Base-by-base conservation (phyloP, 2,888 invertebrate genomes). In the Polydesmus complanatus region DNA sequence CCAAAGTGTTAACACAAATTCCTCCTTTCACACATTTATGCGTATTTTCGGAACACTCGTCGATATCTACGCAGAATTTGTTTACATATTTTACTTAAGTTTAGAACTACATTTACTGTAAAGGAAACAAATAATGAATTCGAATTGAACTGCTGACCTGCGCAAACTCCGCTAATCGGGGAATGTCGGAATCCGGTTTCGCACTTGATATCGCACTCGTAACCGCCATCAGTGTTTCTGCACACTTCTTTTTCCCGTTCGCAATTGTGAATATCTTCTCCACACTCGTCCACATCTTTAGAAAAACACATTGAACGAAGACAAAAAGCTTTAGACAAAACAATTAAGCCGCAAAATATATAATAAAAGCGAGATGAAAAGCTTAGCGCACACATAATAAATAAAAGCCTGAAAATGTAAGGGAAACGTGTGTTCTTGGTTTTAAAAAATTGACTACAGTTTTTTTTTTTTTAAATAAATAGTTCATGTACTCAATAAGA, bases 101-200 rank as follows among this genome's bases (percentile, higher is more conserved):
- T 73, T 71, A 22, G 67, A 64, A 5, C 68, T 66, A 64, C 71
- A 73, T 61, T 67, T 67, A 51, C 14, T 26, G 23, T 56, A 48
- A 25, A 70, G 3, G 14, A 54, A 54, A 11, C 5, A 5, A n/a
- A n/a, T 50, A 23, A n/a, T n/a, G n/a, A n/a, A n/a, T n/a, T n/a
- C n/a, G n/a, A n/a, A n/a, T 48, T 21, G 48, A 18, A 23, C 8
- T 18, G 14, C 72, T 69, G 71, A 81, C 81, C 84, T 56, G 81
- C 76, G 69, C 85, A 85, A 18, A 82, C 80, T 64, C 79, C 78
- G 3, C 81, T 80, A 1, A 80, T 71, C 5, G 76, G 75, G 68
- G 85, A 84, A 61, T 80, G 74, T 52, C 76, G 77, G 67, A 80
- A 85, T 1, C 85, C 85, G n/a, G 71, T 69, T 68, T 78, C 78